Evolutionary conservation across 2,113 vertebrate species (phyloP), one percentile per base, ranked within the genome.

Genomic region (Cathartes aura): DNA sequence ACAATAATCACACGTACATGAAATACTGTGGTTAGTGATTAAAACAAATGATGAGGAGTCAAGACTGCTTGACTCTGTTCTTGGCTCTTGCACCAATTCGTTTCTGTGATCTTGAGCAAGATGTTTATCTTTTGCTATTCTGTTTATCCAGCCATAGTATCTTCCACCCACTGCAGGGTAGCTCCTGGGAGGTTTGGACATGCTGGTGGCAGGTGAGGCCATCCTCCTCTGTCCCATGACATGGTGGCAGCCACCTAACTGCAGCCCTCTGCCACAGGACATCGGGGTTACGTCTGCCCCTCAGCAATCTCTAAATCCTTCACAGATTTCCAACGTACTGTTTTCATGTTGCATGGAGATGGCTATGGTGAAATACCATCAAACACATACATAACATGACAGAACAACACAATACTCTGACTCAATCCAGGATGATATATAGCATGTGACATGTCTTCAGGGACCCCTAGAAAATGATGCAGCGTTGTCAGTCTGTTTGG

Each of bases 271-370:
- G 72, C 32, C 24, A 22, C 8, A 2, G 15, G 70, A 6, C 15
- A 3, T 13, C 0, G 0, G 19, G 20, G 12, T 10, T 36, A 4
- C 4, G 3, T 26, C 36, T 20, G 22, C 21, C 6, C 30, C 14
- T 26, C 12, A 6, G 42, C 43, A 67, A 43, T 9, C 38, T 43
- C 50, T 29, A 22, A 62, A 78, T 12, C 60, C 38, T 45, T 11
- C 18, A 6, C 5, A 36, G 21, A 64, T 67, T 92, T 43, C 50
- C 40, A 20, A 3, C 15, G 8, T 5, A 1, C 18, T 43, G 8
- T 20, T 81, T 70, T 59, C 2, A 1, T 29, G 29, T 55, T 88
- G 24, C 11, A 3, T 9, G 22, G 34, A 24, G 53, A 8, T 9
- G 45, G 20, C n/a, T 50, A 4, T 5, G 24, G 38, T 40, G 71